Conservation (phyloP, 2,888 invertebrate genomes). For the Himalopsyche kuldschensis region DNA sequence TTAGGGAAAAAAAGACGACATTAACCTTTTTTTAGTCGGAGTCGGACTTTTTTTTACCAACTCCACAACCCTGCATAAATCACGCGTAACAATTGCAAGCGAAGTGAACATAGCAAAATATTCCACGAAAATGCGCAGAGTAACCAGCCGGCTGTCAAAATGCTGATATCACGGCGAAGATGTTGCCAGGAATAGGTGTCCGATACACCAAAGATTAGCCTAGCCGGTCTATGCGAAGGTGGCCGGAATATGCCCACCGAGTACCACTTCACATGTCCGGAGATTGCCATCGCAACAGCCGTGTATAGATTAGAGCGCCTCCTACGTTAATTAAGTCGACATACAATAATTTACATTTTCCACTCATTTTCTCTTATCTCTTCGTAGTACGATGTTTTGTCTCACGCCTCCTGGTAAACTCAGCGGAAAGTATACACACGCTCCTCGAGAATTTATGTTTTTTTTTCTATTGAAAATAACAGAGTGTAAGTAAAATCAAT, state of each 20-base stretch:
- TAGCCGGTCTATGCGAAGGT: not conserved
- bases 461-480: too few relatives aligned
- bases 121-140: too few relatives aligned
- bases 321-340: constrained; percentile 34
- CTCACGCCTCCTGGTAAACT: not conserved
- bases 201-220: not conserved
- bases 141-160: too few relatives aligned
- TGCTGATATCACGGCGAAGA: not conserved
- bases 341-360: constrained; percentile 33
- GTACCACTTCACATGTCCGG: not conserved
- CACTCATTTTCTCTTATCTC: constrained; percentile 15
- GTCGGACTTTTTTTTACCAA: too few relatives aligned
- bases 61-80: too few relatives aligned
- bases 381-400: not conserved
- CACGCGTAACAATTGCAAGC: not conserved
- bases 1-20: too few relatives aligned
- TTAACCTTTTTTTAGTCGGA: too few relatives aligned
- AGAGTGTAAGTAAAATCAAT: too few relatives aligned
- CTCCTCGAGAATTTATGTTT: not conserved
- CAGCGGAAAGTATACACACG: not conserved
- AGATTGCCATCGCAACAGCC: constrained; percentile 18
- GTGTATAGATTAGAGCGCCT: constrained; percentile 34
- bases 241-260: not conserved
- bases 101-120: not conserved
- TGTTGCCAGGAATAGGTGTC: not conserved